Conservation (phyloP, 2,113 vertebrate species). For the Cricetomys ansorgei region DNA sequence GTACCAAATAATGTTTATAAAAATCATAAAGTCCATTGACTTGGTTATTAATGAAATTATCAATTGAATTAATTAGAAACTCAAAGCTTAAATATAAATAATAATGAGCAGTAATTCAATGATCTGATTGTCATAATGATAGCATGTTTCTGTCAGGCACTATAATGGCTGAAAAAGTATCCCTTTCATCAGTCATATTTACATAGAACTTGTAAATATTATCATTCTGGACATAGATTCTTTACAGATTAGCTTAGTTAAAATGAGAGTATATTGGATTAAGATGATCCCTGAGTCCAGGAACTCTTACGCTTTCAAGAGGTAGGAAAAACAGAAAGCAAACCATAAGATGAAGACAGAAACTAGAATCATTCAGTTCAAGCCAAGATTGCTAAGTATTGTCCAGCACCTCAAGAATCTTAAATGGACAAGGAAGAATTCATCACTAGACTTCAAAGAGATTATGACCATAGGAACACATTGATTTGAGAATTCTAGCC, state of each 20-base stretch:
- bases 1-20: neutral
- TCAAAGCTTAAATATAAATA: neutral
- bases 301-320: neutral
- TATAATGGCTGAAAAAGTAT: neutral
- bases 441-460: neutral
- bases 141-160: neutral
- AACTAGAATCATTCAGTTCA: neutral
- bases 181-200: neutral
- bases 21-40: neutral
- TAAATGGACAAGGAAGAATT: neutral
- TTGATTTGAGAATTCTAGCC: neutral
- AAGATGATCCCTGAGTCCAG: neutral
- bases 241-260: constrained; percentile 19
- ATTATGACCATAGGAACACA: neutral
- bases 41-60: neutral
- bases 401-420: neutral
- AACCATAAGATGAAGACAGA: neutral
- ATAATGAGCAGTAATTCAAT: neutral
- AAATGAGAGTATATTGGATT: neutral
- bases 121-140: neutral
- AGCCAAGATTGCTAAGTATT: neutral
- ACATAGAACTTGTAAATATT: neutral
- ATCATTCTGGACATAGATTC: neutral
- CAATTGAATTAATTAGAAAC: neutral
- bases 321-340: neutral